A percentile compares a stretch with the other conserved stretches of the same genome.
Evolutionary conservation across 2,888 invertebrate genomes (phyloP).

Genomic region (Xestia sexstrigata): DNA sequence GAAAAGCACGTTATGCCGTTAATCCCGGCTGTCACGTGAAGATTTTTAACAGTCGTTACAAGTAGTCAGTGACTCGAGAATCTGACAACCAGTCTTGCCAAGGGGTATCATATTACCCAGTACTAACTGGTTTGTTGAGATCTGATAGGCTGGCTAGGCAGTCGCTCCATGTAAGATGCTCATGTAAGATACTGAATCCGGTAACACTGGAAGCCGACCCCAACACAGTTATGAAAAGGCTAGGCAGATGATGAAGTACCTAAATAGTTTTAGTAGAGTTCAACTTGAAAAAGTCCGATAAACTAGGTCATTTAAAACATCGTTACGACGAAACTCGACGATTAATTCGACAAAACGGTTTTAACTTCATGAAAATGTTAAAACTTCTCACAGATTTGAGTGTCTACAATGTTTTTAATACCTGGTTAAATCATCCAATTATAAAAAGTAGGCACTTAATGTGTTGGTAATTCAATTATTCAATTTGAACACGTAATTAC

Average conservation of each 20-base stretch:
- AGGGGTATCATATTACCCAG: neutral
- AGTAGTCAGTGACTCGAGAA: too few species aligned
- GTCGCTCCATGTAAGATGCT: neutral
- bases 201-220: neutral
- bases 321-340: neutral
- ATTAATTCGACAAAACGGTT: slow-evolving; percentile 9
- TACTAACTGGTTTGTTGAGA: neutral
- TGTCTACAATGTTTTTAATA: slow-evolving; percentile 18
- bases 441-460: slow-evolving; percentile 16
- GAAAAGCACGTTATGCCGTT: too few species aligned
- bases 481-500: slow-evolving; percentile 37
- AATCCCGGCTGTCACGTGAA: too few species aligned
- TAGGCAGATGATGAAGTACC: neutral
- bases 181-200: neutral
- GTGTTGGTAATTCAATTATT: slow-evolving; percentile 28
- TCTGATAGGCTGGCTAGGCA: neutral
- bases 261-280: neutral
- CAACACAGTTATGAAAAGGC: neutral
- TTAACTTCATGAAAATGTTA: slow-evolving; percentile 15
- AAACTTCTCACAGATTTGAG: slow-evolving; percentile 21
- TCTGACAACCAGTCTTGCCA: neutral
- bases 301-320: slow-evolving; percentile 7
- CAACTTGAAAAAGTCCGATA: neutral
- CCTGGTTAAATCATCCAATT: slow-evolving; percentile 7
- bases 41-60: too few species aligned